Conservation (phyloP, 2,797 vertebrate species). For the Megaceryle alcyon region DNA sequence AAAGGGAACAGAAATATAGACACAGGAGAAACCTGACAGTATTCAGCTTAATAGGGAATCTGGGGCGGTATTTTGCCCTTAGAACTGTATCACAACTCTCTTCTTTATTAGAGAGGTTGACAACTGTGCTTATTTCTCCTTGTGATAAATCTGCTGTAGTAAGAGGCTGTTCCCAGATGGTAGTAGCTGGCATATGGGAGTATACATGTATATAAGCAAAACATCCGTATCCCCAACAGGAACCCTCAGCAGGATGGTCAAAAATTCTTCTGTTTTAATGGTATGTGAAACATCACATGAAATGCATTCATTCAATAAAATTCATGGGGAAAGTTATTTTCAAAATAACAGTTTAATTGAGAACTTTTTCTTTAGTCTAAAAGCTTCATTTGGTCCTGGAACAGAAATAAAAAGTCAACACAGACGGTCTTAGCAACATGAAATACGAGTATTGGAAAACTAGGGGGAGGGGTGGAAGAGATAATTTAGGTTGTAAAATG, state of each 20-base stretch:
- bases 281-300: accelerated
- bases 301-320: neutral
- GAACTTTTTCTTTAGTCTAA: neutral
- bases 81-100: neutral
- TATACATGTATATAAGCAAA: neutral
- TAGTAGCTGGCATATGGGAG: neutral
- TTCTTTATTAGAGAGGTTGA: constrained; percentile 27
- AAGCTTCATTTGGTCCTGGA: neutral
- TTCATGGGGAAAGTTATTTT: neutral
- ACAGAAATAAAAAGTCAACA: neutral
- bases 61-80: neutral
- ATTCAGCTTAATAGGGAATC: neutral
- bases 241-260: neutral
- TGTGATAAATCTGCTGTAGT: neutral
- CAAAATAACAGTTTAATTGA: neutral
- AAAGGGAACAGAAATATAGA: neutral
- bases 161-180: constrained; percentile 37
- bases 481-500: neutral
- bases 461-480: neutral
- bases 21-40: neutral
- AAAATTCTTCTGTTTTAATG: neutral
- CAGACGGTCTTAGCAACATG: accelerated
- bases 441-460: neutral
- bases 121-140: constrained; percentile 5
- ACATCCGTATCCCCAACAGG: neutral